Conservation (phyloP, 2,113 vertebrate genomes). For the Xenopus borealis region DNA sequence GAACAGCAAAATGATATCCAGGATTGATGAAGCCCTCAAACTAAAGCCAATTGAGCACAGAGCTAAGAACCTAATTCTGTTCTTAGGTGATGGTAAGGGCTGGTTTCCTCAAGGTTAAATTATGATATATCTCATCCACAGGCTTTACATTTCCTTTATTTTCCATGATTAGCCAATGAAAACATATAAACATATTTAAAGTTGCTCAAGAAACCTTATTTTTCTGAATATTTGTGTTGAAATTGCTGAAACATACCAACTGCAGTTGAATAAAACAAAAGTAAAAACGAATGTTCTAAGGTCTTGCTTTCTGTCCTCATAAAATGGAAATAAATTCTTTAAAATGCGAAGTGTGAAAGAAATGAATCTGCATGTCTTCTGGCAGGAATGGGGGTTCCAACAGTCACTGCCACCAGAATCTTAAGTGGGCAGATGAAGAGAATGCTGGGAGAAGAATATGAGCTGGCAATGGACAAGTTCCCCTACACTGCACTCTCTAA, state of each 20-base stretch:
- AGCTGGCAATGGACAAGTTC: constrained; percentile 73
- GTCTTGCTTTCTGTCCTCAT: no score
- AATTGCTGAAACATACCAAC: no score
- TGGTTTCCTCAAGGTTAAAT: not conserved
- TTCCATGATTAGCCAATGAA: no score
- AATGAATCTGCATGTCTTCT: not conserved
- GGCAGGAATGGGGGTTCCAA: constrained; percentile 73
- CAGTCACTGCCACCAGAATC: constrained; percentile 71
- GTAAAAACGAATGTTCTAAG: no score
- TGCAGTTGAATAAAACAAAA: no score
- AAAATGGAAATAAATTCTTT: no score
- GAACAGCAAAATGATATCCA: constrained; percentile 62
- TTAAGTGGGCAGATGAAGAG: constrained; percentile 69
- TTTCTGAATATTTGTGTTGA: no score
- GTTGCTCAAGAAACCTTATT: no score
- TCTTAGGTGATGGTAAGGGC: constrained; percentile 74
- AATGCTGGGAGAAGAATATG: constrained; percentile 65
- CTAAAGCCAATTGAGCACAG: constrained; percentile 52
- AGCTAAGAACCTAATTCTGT: constrained; percentile 72
- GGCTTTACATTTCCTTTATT: no score
- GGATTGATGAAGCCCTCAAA: constrained; percentile 58
- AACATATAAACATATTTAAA: no score
- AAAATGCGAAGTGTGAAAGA: no score
- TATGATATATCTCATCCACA: no score
- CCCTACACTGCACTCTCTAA: constrained; percentile 72